Conservation (phyloP, 1,140 invertebrate species). For the Zeugodacus cucurbitae region DNA sequence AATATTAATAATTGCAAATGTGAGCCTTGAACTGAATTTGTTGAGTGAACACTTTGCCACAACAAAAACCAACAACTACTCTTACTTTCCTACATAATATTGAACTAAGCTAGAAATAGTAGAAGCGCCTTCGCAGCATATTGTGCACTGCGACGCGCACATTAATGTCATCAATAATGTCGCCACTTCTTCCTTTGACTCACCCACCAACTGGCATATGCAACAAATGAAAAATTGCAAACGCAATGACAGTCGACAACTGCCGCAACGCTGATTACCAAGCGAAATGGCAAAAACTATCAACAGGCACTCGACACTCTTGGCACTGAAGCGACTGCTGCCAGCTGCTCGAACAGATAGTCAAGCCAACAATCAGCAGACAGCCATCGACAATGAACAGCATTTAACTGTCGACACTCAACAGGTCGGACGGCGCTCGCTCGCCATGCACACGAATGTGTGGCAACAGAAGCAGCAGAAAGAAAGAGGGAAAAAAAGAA, state of each 20-base stretch:
- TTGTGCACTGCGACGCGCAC: background rate
- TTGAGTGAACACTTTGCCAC: background rate
- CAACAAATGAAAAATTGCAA: constrained; percentile 32
- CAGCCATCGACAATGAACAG: background rate
- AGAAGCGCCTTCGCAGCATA: background rate
- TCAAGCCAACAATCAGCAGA: background rate
- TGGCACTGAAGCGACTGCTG: constrained; percentile 6
- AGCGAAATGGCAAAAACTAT: background rate
- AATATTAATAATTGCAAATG: background rate
- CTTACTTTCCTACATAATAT: background rate
- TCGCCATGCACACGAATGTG: background rate
- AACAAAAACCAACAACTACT: background rate
- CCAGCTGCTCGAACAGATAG: background rate
- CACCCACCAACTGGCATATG: background rate
- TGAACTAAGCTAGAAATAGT: too few relatives aligned
- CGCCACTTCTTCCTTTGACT: background rate
- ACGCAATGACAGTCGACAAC: constrained; percentile 17
- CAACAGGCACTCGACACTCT: background rate
- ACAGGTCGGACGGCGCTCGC: background rate
- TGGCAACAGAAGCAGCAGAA: background rate
- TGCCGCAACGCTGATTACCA: background rate
- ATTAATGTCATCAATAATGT: constrained; percentile 7
- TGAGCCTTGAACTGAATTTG: background rate
- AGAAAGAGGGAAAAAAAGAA: background rate
- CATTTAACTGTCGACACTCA: background rate